phyloP scores from a whole-genome alignment of 2,888 invertebrate genomes.

The Cremastobaeus sp. region DNA sequence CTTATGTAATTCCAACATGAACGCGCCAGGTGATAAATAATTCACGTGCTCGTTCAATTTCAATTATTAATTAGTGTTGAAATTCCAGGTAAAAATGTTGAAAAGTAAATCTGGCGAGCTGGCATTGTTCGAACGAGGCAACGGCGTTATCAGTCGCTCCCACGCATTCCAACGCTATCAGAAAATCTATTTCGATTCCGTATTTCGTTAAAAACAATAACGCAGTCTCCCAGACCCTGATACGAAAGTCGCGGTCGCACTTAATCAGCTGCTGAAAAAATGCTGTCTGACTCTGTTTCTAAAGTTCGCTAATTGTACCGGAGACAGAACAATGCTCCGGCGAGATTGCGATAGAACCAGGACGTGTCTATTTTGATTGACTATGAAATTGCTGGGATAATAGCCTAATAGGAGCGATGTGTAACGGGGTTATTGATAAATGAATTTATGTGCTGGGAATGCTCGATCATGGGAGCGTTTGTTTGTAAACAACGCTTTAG shows the following conservation, averaged over 20 bases:
- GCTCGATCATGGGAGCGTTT: conserved; percentile 39
- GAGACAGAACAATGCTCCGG: conserved; percentile 41
- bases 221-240: background rate
- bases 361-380: conserved; percentile 55
- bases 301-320: conserved; percentile 44
- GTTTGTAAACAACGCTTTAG: conserved; percentile 44
- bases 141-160: too few relatives aligned
- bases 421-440: conserved; percentile 48
- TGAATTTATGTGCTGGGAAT: conserved; percentile 46
- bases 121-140: too few relatives aligned
- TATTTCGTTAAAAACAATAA: background rate
- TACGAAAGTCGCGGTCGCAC: conserved; percentile 13
- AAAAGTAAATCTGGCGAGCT: too few relatives aligned
- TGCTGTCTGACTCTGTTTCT: conserved; percentile 10
- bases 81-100: too few relatives aligned
- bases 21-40: too few relatives aligned
- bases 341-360: conserved; percentile 42
- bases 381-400: conserved; percentile 51
- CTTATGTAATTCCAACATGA: too few relatives aligned
- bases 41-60: too few relatives aligned
- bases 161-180: too few relatives aligned
- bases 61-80: too few relatives aligned
- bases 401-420: conserved; percentile 34
- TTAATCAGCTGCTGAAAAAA: conserved; percentile 3
- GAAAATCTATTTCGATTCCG: too few relatives aligned